Base-by-base conservation (phyloP, 1,140 invertebrate genomes). In the Dinoponera quadriceps region DNA sequence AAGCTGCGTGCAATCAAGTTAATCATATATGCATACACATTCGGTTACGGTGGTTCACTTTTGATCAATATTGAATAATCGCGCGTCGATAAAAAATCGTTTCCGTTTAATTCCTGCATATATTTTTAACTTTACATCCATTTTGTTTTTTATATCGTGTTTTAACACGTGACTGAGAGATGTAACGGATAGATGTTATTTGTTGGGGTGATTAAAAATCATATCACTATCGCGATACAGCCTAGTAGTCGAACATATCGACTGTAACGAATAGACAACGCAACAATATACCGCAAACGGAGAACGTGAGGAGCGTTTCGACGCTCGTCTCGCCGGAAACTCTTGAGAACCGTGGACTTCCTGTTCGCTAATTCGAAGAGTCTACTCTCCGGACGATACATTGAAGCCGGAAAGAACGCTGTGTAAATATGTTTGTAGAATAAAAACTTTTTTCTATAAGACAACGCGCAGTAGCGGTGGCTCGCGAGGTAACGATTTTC, bases 341-440 rank as follows among this genome's bases (percentile, higher is more conserved):
- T 44, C 57, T 49, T 38, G 60, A 69, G 49, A 69, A 25, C 54
- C 0, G 29, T 2, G 29, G 68, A 44, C 44, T 84, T 84, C 38
- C 57, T 84, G 59, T 59, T 87, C 57, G 66, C 63, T 69, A 78
- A 87, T 81, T 60, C 20, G 20, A 16, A 55, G 18, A 49, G 54
- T 83, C 33, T 20, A 62, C 27, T 22, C 57, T 51, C 44, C 25
- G 29, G 25, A 48, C 57, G 57, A 5, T 69, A 33, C 2, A 49
- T 5, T 18, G 48, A 72, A 48, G 60, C 48, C 44, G 51, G 9
- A 11, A 7, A 25, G 11, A 25, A 29, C 22, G 57, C 49, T 72
- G 65, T 55, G 82, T 54, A 88, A 87, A 88, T 87, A 87, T 87
- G 82, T 88, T 88, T 87, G 71, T 83, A 44, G 48, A 55, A 18